Conservation (phyloP, 2,888 invertebrate species). For the Branchellion lobata region DNA sequence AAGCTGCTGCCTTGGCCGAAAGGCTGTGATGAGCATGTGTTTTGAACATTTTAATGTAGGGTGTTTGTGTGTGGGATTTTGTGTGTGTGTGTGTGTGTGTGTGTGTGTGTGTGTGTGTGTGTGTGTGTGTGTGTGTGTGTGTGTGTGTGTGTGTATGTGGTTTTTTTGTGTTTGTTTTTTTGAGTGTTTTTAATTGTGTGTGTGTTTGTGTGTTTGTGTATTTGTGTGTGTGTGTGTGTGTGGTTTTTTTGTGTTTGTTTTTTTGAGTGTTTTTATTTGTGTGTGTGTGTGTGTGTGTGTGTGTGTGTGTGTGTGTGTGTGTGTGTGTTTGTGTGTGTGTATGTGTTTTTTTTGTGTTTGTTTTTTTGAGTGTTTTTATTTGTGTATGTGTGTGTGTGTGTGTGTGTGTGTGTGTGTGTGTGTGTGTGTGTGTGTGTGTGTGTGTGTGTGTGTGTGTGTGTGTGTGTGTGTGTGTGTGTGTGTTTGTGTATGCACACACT, state of each 20-base stretch:
- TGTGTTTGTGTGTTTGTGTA: constrained; percentile 11
- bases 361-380: background rate
- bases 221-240: constrained; percentile 9
- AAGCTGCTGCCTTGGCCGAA: constrained; percentile 51
- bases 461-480: constrained; percentile 18
- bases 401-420: constrained; percentile 33
- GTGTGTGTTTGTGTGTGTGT: background rate
- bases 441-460: constrained; percentile 14
- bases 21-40: too few relatives aligned
- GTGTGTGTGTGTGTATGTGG: constrained; percentile 24
- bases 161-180: background rate
- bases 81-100: background rate
- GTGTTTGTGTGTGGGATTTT: background rate
- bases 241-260: background rate
- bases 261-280: background rate
- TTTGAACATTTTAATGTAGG: too few relatives aligned
- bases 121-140: constrained; percentile 1
- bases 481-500: constrained; percentile 7
- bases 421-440: constrained; percentile 28
- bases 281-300: constrained; percentile 17
- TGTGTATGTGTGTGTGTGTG: constrained; percentile 32
- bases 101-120: constrained; percentile 1
- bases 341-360: too few relatives aligned
- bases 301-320: constrained; percentile 22
- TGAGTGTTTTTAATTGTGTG: constrained; percentile 2